Evolutionary conservation across 2,113 vertebrate species (phyloP).

Genomic region (Mugil cephalus): DNA sequence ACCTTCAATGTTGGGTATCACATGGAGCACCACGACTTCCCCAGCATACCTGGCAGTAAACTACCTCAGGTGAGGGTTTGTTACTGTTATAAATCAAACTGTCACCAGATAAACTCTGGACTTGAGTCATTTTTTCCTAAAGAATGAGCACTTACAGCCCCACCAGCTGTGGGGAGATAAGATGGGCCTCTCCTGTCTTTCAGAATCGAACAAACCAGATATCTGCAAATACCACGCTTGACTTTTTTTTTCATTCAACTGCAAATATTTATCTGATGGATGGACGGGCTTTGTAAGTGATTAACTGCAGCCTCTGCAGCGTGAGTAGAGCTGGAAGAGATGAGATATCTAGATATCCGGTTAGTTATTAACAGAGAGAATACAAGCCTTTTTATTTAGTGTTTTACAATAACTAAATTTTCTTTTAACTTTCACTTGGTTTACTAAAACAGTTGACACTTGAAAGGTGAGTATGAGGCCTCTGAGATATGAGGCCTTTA

Average conservation of each 20-base stretch:
- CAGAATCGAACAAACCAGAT: constrained; percentile 14
- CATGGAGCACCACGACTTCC: constrained; percentile 98
- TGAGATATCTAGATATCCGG: too few species aligned
- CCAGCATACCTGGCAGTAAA: constrained; percentile 94
- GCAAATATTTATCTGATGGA: constrained; percentile 51
- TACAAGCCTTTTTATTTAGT: too few species aligned
- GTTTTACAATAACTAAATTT: too few species aligned
- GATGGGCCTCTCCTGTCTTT: constrained; percentile 1
- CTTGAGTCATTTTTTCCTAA: background rate
- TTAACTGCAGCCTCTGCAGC: constrained; percentile 37
- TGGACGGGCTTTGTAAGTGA: constrained; percentile 42
- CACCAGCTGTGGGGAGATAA: constrained; percentile 24
- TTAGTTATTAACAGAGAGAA: too few species aligned
- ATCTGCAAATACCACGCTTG: background rate
- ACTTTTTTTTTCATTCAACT: constrained; percentile 10
- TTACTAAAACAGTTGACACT: too few species aligned
- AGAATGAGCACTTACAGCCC: constrained; percentile 20
- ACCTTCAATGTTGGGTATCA: constrained; percentile 99
- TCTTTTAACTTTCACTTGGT: too few species aligned
- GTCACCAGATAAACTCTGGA: constrained; percentile 10
- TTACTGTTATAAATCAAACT: background rate
- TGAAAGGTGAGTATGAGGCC: too few species aligned
- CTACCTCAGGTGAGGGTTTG: constrained; percentile 89
- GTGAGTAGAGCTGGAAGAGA: background rate
- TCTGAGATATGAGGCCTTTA: too few species aligned